Conservation (phyloP, 23 tunicate species). For the Phallusia fumigata region DNA sequence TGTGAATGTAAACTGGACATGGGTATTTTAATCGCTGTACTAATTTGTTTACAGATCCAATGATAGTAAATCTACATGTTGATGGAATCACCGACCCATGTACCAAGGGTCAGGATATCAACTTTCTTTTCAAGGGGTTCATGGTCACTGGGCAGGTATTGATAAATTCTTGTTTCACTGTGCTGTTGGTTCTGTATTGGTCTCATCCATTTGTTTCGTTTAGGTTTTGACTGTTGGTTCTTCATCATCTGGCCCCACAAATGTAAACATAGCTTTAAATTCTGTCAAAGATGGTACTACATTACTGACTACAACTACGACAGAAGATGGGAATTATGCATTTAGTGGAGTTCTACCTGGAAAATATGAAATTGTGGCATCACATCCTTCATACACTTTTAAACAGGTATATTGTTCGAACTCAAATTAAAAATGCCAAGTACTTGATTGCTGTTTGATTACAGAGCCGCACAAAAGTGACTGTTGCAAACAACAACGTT, state of each 20-base stretch:
- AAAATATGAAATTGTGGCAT: conserved; percentile 46
- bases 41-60: conserved; percentile 58
- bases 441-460: background rate
- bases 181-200: too few species aligned
- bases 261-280: conserved; percentile 38
- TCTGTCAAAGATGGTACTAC: background rate
- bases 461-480: conserved; percentile 18
- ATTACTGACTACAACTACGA: conserved; percentile 23
- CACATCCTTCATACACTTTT: conserved; percentile 57
- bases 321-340: conserved; percentile 43
- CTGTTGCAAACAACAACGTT: conserved; percentile 48
- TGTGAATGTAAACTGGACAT: too few species aligned
- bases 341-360: conserved; percentile 78
- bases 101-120: conserved; percentile 75
- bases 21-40: too few species aligned
- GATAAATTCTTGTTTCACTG: too few species aligned
- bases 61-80: conserved; percentile 64
- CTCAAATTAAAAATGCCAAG: background rate
- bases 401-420: conserved; percentile 67
- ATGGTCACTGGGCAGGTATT: conserved; percentile 81
- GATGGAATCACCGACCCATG: conserved; percentile 89
- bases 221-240: conserved; percentile 41
- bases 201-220: background rate
- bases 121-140: conserved; percentile 85
- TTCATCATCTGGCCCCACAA: conserved; percentile 52